Percentiles rank a stretch among this genome's conserved stretches.
Conservation (phyloP, 2,113 vertebrate species). For the Rhombomys opimus region DNA sequence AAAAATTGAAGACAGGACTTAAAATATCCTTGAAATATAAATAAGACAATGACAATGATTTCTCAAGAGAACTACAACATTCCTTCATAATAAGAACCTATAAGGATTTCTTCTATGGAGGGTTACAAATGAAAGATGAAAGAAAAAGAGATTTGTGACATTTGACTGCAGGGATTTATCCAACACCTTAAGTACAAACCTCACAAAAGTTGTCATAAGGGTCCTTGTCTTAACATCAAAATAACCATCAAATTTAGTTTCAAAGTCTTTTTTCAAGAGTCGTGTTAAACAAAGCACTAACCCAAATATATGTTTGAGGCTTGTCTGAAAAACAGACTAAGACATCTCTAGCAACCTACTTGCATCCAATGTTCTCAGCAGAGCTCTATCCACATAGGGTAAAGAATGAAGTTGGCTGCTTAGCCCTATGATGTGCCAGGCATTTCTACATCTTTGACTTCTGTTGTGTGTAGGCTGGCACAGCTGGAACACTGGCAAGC, state of each 20-base stretch:
- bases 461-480: background rate
- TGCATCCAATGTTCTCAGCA: background rate
- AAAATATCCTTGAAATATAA: background rate
- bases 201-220: background rate
- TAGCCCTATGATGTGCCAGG: background rate
- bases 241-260: slow-evolving; percentile 14
- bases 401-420: background rate
- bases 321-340: background rate
- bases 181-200: background rate
- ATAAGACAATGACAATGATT: background rate
- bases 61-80: background rate
- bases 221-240: background rate
- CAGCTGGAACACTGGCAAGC: background rate
- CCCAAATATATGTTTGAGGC: background rate
- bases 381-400: background rate
- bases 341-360: background rate
- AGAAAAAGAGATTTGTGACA: background rate
- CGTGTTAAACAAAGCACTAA: background rate
- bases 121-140: background rate
- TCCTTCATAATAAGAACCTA: background rate
- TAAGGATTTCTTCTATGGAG: background rate
- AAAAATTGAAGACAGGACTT: slow-evolving; percentile 12
- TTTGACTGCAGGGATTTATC: background rate
- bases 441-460: background rate
- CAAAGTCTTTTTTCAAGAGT: background rate